Base-by-base conservation (phyloP, 2,797 vertebrate genomes). In the Synanceia verrucosa region DNA sequence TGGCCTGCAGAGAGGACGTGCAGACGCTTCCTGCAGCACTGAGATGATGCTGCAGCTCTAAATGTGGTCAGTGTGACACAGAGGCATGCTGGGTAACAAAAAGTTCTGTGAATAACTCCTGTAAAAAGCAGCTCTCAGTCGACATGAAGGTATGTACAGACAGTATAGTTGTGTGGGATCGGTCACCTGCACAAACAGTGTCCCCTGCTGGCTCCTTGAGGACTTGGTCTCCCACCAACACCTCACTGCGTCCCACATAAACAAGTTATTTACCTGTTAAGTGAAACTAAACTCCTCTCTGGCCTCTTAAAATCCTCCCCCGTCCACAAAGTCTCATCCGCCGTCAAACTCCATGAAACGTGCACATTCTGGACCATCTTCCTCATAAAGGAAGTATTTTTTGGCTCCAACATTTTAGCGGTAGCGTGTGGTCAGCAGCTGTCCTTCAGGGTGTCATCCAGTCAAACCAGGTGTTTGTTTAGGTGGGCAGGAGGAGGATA, bases 181-280 rank as follows among this genome's bases (percentile, higher is more conserved):
- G 64, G 18, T 56, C 59, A 71, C 44, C 84, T 91, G 85, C 84
- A 71, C 26, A 71, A 89, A 93, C 86, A 94, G 92, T 82, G 86
- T 85, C 90, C 91, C 93, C 93, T 94, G 83, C 93, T 94, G 93
- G 89, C 52, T 67, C 36, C 58, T 63, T 10, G 23, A 37, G 56
- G 62, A 72, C 79, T 85, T 79, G 57, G 43, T 75, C 81, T 51
- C 48, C 76, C 75, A 50, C 33, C 50, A 16, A 21, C 59, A 37
- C 51, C 52, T 60, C 41, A 64, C 57, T 56, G 59, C n/a, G 21
- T 62, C 19, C 44, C 33, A 21, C 72, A 74, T 28, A 67, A 73
- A 78, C 71, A 47, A 53, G 48, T 84, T 70, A 44, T 76, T 65
- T 84, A 39, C 19, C 24, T 63, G 52, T 21, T 36, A 51, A 60